These are phyloP conservation scores for Leptatherina wallacei DNA, from an alignment of 2,797 vertebrate genomes.

Conservation along the genomic window DNA sequence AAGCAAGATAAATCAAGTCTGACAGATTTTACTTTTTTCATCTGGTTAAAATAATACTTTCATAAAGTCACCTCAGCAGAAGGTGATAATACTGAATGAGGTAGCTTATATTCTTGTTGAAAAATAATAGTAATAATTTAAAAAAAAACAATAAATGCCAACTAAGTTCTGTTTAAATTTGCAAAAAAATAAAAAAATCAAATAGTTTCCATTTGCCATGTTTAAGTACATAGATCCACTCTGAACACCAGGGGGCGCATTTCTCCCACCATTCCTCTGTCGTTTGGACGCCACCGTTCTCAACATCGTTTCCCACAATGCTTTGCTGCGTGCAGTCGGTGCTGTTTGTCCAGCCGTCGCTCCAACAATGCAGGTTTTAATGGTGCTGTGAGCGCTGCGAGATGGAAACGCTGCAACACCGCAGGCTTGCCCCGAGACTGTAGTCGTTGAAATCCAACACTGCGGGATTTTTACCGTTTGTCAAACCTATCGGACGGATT, in stretches of 20 bases:
- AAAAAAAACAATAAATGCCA: too few relatives aligned
- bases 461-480: slow-evolving; percentile 2
- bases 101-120: too few relatives aligned
- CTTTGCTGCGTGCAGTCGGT: slow-evolving; percentile 59
- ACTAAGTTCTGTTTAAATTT: too few relatives aligned
- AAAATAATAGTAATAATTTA: too few relatives aligned
- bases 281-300: background rate
- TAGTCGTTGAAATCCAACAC: background rate
- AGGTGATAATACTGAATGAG: too few relatives aligned
- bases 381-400: slow-evolving; percentile 64
- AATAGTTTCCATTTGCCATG: too few relatives aligned
- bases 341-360: slow-evolving; percentile 72
- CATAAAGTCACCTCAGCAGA: too few relatives aligned
- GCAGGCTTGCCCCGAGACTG: slow-evolving; percentile 37
- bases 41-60: background rate
- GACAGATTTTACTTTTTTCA: background rate
- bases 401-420: slow-evolving; percentile 44
- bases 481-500: slow-evolving; percentile 7
- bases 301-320: slow-evolving; percentile 72
- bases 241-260: slow-evolving; percentile 45
- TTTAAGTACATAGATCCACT: too few relatives aligned
- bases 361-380: slow-evolving; percentile 82
- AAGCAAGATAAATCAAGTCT: too few relatives aligned
- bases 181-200: too few relatives aligned
- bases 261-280: background rate